Evolutionary conservation across 2,888 invertebrate genomes (phyloP), one percentile per base, ranked within the genome.

Genomic region (Dioctria linearis): DNA sequence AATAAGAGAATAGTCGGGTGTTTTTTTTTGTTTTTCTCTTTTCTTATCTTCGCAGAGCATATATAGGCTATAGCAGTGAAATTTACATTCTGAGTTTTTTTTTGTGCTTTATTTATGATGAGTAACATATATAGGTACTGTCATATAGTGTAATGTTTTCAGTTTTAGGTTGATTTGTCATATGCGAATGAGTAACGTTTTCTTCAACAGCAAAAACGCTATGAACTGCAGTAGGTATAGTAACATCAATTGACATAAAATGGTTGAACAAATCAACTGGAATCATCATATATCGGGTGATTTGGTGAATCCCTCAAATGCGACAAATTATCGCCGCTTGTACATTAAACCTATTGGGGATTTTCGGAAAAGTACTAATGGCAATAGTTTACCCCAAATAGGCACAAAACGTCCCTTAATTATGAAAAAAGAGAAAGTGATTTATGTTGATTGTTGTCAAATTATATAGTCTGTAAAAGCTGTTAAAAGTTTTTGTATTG

Each of bases 161-260:
- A n/a, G n/a, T n/a, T n/a, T n/a, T n/a, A n/a, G n/a, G n/a, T n/a
- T n/a, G n/a, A n/a, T n/a, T n/a, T n/a, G n/a, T n/a, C 92, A 92
- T 86, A 91, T 92, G 88, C 90, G 92, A 43, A 90, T 92, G 86
- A 92, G 92, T 85, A 91, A 90, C 85, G 90, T 91, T 39, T 85
- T 85, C 76, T 85, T 83, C 37, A 85, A 82, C 73, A 83, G 73
- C 54, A 82, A 80, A 63, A 81, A 67, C 42, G 13, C 46, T 11
- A 84, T 84, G 83, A 83, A 82, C 49, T 83, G 79, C 51, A 84
- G 84, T 83, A 83, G 83, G 9, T 82, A 83, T 59, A 84, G 83
- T 25, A 25, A 25, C 61, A 83, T 80, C 71, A 84, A 84, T 83
- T 84, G 84, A 84, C 84, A 83, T 78, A 81, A 81, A 73, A 65